Evolutionary conservation across 2,888 invertebrate genomes (phyloP).

Genomic region (Agrotis clavis): DNA sequence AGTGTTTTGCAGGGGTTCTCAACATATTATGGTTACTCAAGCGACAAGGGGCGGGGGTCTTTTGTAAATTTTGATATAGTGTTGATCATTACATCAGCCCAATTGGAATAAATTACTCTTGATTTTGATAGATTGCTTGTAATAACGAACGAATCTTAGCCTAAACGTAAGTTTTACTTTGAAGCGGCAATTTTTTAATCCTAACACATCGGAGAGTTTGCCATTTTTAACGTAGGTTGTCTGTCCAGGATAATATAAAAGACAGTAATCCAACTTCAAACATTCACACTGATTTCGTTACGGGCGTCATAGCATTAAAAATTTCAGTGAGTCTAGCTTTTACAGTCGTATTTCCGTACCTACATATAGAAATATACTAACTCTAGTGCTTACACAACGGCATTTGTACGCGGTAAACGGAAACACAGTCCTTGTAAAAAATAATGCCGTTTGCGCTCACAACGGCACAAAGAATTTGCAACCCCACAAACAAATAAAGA

Average conservation of each 20-base stretch:
- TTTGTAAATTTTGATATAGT: no score
- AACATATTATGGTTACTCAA: conserved; percentile 7
- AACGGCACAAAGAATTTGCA: conserved; percentile 19
- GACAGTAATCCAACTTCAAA: neutral
- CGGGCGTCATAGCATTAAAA: neutral
- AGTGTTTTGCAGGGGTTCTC: conserved; percentile 17
- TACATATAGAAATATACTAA: neutral
- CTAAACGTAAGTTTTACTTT: no score
- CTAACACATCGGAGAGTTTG: no score
- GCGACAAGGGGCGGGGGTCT: no score
- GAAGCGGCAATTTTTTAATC: no score
- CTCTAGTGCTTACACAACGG: neutral
- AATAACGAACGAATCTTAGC: no score
- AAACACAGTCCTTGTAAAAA: conserved; percentile 23
- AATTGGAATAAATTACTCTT: no score
- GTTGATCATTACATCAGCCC: no score
- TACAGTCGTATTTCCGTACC: neutral
- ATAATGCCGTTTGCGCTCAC: neutral
- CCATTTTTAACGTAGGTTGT: neutral
- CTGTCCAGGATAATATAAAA: neutral
- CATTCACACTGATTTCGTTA: neutral
- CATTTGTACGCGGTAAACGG: conserved; percentile 8
- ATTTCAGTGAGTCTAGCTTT: neutral
- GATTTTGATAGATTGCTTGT: neutral
- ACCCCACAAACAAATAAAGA: conserved; percentile 19